phyloP scores from a whole-genome alignment of 2,888 invertebrate genomes.

The Subacronicta megacephala region DNA sequence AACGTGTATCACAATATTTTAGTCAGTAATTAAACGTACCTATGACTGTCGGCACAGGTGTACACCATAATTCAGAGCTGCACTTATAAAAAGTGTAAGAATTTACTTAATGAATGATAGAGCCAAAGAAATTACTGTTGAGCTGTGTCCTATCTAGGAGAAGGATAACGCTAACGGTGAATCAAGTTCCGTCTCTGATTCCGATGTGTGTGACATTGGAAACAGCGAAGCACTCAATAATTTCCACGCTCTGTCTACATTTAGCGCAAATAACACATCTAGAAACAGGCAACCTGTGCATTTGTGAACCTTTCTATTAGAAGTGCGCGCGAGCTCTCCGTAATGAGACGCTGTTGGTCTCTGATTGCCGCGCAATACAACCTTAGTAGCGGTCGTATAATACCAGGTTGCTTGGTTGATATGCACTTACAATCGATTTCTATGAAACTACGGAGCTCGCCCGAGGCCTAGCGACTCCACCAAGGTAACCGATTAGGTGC shows the following conservation, averaged over 20 bases:
- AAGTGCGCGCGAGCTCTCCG: background rate
- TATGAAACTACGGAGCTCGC: background rate
- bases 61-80: too few species aligned
- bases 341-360: constrained; percentile 2
- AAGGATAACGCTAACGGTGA: constrained; percentile 1
- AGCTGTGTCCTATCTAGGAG: background rate
- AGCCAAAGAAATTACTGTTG: background rate
- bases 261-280: constrained; percentile 20
- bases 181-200: constrained; percentile 4
- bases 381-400: background rate
- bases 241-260: constrained; percentile 5
- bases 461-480: background rate
- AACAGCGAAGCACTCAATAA: constrained; percentile 4
- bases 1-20: too few species aligned
- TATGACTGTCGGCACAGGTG: too few species aligned
- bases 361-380: background rate
- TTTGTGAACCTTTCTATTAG: background rate
- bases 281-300: constrained; percentile 4
- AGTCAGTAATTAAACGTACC: constrained; percentile 37
- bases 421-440: background rate
- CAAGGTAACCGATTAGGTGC: too few species aligned
- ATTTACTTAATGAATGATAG: background rate
- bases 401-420: background rate
- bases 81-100: too few species aligned
- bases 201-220: constrained; percentile 2